Base-by-base conservation (phyloP, 1,140 invertebrate species). In the Tachypleus tridentatus region DNA sequence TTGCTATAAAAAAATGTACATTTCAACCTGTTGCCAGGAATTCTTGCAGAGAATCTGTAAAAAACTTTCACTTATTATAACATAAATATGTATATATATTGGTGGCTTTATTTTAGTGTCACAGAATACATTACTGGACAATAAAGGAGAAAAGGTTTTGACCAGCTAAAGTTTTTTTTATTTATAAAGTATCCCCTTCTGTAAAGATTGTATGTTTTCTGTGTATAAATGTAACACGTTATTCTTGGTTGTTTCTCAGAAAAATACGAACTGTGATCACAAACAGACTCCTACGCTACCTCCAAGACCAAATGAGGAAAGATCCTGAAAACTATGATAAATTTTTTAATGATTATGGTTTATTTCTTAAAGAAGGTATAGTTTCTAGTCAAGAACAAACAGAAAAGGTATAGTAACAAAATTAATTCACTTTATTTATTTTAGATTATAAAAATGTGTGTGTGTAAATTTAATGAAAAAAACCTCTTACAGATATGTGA, bases 321-420 rank as follows among this genome's bases (percentile, higher is more conserved):
- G 85, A 96, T 71, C 78, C 83, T 0, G 85, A 87, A 11, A 86
- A 87, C 58, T 98, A 90, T 77, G 81, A 85, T 56, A 80, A 86
- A 60, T 98, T 98, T 76, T 97, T 97, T 74, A 83, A 85, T 52
- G 89, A 97, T 72, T 98, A 97, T 76, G 87, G 87, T 3, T 76
- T 97, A 52, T 98, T 95, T 75, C 83, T 98, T 9, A 95, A 97
- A 74, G 94, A 98, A 79, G 95, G 93, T 51, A 93, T 98, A 73
- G 85, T 97, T 5, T 88, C 87, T 3, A 87, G 85, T 64, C 78
- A 82, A 61, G 87, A 91, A 73, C 83, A 89, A 67, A 72, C 82
- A 0, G 86, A 92, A 75, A 95, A 91, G 80, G 89, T 91, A 81
- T 66, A 68, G 4, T 9, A 65, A 10, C 53, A 29, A 7, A 29